Percentiles rank a stretch among this genome's conserved stretches.
phyloP scores from a whole-genome alignment of 1,140 invertebrate genomes.

The Kradibia gibbosae region DNA sequence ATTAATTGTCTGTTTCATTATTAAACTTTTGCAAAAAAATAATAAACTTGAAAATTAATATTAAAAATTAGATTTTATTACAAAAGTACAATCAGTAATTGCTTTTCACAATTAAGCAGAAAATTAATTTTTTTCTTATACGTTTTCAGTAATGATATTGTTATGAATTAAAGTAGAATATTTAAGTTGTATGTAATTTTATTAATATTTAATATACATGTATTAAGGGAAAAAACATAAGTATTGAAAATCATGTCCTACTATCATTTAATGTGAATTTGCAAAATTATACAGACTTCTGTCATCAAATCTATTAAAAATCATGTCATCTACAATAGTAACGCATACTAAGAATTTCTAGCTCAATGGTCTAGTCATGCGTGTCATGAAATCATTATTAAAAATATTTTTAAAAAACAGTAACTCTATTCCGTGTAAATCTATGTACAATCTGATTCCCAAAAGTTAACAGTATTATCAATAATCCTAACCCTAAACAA shows the following conservation, averaged over 20 bases:
- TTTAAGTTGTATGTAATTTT: too few species aligned
- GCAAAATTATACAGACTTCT: conserved; percentile 11
- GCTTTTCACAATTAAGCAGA: too few species aligned
- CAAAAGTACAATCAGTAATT: too few species aligned
- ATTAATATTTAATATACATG: too few species aligned
- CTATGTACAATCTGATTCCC: neutral
- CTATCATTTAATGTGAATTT: neutral
- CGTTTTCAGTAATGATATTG: too few species aligned
- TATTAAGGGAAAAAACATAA: neutral
- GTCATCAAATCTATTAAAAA: conserved; percentile 16
- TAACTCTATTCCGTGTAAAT: neutral
- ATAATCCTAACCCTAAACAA: neutral
- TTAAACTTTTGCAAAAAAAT: too few species aligned
- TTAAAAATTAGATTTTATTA: too few species aligned
- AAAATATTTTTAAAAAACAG: neutral
- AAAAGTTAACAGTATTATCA: neutral
- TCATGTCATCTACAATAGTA: neutral
- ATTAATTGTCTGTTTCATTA: too few species aligned
- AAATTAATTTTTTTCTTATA: too few species aligned
- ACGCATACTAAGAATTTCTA: neutral
- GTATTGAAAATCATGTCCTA: neutral
- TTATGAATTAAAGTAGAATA: too few species aligned
- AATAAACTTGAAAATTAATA: too few species aligned
- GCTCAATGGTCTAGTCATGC: neutral
- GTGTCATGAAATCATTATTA: conserved; percentile 8